Evolutionary conservation across 2,797 vertebrate genomes (phyloP), one percentile per base, ranked within the genome.

Genomic region (Betta splendens): DNA sequence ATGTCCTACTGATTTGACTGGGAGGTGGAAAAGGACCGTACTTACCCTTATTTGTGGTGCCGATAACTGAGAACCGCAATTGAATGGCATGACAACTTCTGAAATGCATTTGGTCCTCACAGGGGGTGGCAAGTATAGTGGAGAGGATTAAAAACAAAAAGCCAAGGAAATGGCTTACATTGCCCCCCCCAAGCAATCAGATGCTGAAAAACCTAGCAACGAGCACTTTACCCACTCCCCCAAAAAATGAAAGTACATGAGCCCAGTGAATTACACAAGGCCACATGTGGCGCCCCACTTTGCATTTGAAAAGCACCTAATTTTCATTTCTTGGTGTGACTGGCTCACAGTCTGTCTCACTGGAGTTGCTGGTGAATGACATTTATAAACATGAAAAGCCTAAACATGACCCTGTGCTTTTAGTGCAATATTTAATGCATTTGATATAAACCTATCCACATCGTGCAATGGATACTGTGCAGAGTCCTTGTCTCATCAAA

Each of bases 281-380:
- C 52, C 53, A 69, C 64, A 42, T 63, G 62, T 55, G 26, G 59
- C 18, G 33, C 31, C 15, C 9, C 31, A 69, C 46, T 72, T 66
- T 69, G 50, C 64, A 64, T 66, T 17, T 56, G 58, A 66, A 69
- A 69, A 66, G 56, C 52, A 20, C 15, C 7, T 15, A 33, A 32
- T 60, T 60, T 62, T 63, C 12, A 57, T 63, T 46, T 70, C 49
- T 60, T 38, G 37, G 18, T 63, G 39, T 33, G 4, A 20, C 31
- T 39, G 45, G 45, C 35, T 60, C 31, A 43, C 33, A 46, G 16
- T 47, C 31, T 49, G 37, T 38, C 39, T 60, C 23, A 11, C 21
- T 18, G 37, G 38, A 55, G 29, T 13, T 38, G 22, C 17, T 44
- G 8, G 5, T 59, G 35, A 69, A 54, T 63, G 36, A 61, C 51